Base-by-base conservation (phyloP, 1,140 invertebrate genomes). In the Diabrotica undecimpunctata region DNA sequence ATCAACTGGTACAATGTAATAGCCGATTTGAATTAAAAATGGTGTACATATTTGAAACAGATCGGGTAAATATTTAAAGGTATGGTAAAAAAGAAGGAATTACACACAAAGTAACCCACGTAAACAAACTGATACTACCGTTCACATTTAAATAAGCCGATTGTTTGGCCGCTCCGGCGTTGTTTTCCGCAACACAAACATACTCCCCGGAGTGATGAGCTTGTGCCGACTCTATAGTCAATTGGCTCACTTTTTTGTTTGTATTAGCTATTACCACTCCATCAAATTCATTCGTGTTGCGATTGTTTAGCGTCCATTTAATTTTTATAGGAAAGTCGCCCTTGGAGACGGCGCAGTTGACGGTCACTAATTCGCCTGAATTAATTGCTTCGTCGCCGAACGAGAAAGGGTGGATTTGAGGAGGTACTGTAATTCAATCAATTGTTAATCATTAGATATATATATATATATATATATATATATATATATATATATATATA, bases 301-400 rank as follows among this genome's bases (percentile, higher is more conserved):
- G 66, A 75, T 83, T 85, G 70, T 91, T 87, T 71, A 90, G 88
- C 51, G 66, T 70, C 83, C 85, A 85, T 1, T 72, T 70, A 38
- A 88, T 85, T 56, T 83, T 80, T 14, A 92, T 77, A 0, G 89
- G 89, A 55, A 86, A 78, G 78, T 90, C 89, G 2, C 89, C 89
- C 73, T 88, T 88, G 41, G 82, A 81, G 5, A 90, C 83, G 1
- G 82, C 82, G 75, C 89, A 90, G 63, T 83, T 82, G 71, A 83
- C 80, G 50, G 82, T 84, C 36, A 84, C 83, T 61, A 85, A 83
- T 70, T 90, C 87, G 39, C 87, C 87, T 62, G 84, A 84, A 77
- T 89, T 88, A 13, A 89, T 81, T 39, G 86, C 83, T 54, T 88
- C 85, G 65, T 89, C 86, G 14, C 87, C 88, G 72, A 91, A 90